phyloP scores from a whole-genome alignment of 1,140 invertebrate genomes.

The Panonychus citri region DNA sequence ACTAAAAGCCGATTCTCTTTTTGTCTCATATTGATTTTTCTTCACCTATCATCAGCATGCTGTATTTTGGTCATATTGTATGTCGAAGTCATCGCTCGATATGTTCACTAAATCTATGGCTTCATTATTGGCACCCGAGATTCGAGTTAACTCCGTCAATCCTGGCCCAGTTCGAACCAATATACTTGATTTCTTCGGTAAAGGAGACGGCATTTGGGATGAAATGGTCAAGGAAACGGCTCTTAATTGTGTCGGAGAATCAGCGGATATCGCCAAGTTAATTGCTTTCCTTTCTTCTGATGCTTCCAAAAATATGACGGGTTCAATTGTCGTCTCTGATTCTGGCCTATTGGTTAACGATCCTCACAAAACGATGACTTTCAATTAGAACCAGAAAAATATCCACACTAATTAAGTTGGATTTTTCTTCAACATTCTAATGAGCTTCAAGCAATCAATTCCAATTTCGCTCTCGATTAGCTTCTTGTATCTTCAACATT shows the following conservation, averaged over 20 bases:
- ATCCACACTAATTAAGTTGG: too few relatives aligned
- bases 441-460: too few relatives aligned
- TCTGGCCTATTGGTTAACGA: constrained; percentile 29
- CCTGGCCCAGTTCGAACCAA: background rate
- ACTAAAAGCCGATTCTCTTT: background rate
- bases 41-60: background rate
- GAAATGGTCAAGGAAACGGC: background rate
- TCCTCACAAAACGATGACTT: too few relatives aligned
- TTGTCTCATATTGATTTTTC: background rate
- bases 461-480: too few relatives aligned
- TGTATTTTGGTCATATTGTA: constrained; percentile 34
- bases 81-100: constrained; percentile 67
- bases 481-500: too few relatives aligned
- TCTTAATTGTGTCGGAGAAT: constrained; percentile 26
- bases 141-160: background rate
- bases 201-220: background rate
- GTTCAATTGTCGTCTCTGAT: constrained; percentile 50
- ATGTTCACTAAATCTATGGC: constrained; percentile 51
- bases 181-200: background rate
- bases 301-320: constrained; percentile 54
- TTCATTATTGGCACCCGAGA: constrained; percentile 11
- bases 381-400: too few relatives aligned
- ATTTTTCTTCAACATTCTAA: too few relatives aligned
- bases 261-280: constrained; percentile 46
- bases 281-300: constrained; percentile 62